These are phyloP conservation scores for Drosophila aldrichi DNA, from an alignment of 2,888 invertebrate species.

Conservation along the genomic window DNA sequence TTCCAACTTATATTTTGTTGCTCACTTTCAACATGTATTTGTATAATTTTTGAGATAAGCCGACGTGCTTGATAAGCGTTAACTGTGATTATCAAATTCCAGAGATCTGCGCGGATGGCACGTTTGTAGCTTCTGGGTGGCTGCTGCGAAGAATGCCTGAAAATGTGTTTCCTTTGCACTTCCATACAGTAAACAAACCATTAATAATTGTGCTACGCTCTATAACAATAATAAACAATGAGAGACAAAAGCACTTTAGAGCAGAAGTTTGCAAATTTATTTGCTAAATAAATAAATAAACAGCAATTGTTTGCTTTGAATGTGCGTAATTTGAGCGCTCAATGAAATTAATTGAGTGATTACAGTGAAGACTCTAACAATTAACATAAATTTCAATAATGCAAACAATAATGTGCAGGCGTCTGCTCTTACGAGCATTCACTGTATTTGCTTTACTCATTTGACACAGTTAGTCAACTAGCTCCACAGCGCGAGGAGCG, in stretches of 20 bases:
- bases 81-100: slow-evolving; percentile 34
- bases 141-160: slow-evolving; percentile 18
- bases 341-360: slow-evolving; percentile 55
- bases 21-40: slow-evolving; percentile 9
- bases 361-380: slow-evolving; percentile 9
- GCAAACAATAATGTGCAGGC: not conserved
- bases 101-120: slow-evolving; percentile 40
- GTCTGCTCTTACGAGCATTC: not conserved
- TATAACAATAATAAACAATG: slow-evolving; percentile 32
- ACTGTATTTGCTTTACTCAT: slow-evolving; percentile 58
- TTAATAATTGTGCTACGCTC: slow-evolving; percentile 10
- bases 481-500: not conserved
- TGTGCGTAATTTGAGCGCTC: slow-evolving; percentile 60
- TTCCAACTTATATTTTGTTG: not conserved
- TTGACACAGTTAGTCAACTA: slow-evolving; percentile 22
- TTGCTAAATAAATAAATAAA: slow-evolving; percentile 68
- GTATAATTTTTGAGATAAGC: slow-evolving; percentile 32
- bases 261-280: slow-evolving; percentile 28
- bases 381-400: not conserved
- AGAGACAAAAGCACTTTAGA: slow-evolving; percentile 16
- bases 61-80: slow-evolving; percentile 44
- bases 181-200: slow-evolving; percentile 39
- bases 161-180: slow-evolving; percentile 17
- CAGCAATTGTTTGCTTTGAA: slow-evolving; percentile 45
- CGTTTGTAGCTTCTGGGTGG: slow-evolving; percentile 22